Percentiles rank a stretch among this genome's conserved stretches.
Conservation (phyloP, 1,140 invertebrate species). For the Zophobas atratus region DNA sequence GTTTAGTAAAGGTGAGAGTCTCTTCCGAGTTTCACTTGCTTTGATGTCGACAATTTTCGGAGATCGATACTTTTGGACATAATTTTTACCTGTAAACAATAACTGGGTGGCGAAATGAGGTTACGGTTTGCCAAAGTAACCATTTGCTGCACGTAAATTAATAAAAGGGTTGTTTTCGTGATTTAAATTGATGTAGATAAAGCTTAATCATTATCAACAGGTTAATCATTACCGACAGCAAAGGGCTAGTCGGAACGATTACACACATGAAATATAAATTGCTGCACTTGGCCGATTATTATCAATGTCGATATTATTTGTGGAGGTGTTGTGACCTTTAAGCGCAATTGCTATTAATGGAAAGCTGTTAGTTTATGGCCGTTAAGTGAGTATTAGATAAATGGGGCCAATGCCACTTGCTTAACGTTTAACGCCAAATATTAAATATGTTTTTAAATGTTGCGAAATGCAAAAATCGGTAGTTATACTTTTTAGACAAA, state of each 20-base stretch:
- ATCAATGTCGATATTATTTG: slow-evolving; percentile 20
- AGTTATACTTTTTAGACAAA: too few relatives aligned
- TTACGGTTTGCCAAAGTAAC: too few relatives aligned
- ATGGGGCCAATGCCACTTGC: too few relatives aligned
- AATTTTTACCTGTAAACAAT: neutral
- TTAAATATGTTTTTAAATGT: too few relatives aligned
- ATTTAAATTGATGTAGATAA: slow-evolving; percentile 34
- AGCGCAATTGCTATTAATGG: neutral
- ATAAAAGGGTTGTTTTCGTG: slow-evolving; percentile 12
- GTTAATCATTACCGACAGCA: slow-evolving; percentile 28
- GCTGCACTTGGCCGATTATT: slow-evolving; percentile 2
- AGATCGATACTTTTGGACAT: slow-evolving; percentile 18
- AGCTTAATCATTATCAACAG: slow-evolving; percentile 35
- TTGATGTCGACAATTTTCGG: slow-evolving; percentile 10
- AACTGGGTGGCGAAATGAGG: neutral
- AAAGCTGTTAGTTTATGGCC: too few relatives aligned
- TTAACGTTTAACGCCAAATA: too few relatives aligned
- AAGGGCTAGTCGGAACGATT: slow-evolving; percentile 19
- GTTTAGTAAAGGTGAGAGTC: slow-evolving; percentile 7
- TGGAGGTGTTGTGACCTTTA: neutral
- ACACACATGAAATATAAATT: slow-evolving; percentile 30
- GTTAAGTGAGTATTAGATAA: too few relatives aligned
- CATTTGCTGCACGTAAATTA: neutral
- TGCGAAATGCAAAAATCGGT: too few relatives aligned
- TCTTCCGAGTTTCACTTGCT: slow-evolving; percentile 5